Evolutionary conservation across 2,113 vertebrate genomes (phyloP).

Genomic region (Gopherus flavomarginatus): DNA sequence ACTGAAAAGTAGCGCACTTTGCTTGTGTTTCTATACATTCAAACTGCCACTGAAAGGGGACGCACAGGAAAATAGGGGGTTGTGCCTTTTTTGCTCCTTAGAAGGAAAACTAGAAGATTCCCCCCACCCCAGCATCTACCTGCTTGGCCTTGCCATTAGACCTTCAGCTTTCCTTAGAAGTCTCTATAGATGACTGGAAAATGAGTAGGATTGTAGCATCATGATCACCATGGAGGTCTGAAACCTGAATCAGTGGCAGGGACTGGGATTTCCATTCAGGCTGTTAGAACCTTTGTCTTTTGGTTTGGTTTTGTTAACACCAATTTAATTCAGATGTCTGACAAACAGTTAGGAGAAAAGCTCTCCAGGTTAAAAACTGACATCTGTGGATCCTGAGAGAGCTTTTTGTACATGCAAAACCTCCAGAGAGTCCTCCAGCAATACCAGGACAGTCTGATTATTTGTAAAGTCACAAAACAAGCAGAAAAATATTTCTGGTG

Average conservation of each 20-base stretch:
- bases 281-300: neutral
- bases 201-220: neutral
- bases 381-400: neutral
- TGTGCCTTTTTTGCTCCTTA: neutral
- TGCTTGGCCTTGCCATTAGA: neutral
- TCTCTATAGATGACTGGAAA: neutral
- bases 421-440: neutral
- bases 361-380: neutral
- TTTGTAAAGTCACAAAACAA: neutral
- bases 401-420: neutral
- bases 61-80: neutral
- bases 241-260: neutral
- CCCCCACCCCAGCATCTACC: neutral
- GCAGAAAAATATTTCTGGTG: neutral
- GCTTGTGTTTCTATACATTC: neutral
- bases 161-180: neutral
- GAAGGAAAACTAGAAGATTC: neutral
- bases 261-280: neutral
- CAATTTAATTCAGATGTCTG: neutral
- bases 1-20: neutral
- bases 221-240: neutral
- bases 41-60: neutral
- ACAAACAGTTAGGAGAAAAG: neutral
- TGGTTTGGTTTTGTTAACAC: slow-evolving; percentile 50
- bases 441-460: neutral